Evolutionary conservation across 2,888 invertebrate species (phyloP).

Genomic region (Capitulum mitella): DNA sequence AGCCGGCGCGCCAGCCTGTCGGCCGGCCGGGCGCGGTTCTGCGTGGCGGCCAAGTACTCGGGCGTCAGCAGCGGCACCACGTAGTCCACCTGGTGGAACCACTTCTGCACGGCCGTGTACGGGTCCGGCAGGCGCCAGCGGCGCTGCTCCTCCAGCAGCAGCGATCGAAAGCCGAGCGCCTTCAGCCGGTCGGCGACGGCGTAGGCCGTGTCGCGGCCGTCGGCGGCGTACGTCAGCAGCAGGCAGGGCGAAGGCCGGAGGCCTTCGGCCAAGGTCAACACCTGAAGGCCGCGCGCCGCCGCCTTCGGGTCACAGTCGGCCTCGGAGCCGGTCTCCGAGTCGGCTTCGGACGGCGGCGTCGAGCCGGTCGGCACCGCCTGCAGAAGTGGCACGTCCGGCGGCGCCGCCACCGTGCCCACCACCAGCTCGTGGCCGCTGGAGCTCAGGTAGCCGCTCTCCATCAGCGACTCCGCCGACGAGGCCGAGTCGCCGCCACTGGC

Average conservation of each 20-base stretch:
- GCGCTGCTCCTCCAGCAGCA: slow-evolving; percentile 5
- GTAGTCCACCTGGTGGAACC: not conserved
- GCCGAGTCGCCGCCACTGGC: no score
- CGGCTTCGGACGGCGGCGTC: not conserved
- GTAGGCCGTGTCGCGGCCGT: not conserved
- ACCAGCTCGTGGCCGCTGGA: not conserved
- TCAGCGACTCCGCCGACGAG: no score
- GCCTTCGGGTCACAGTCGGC: not conserved
- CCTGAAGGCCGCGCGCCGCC: not conserved
- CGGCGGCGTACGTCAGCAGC: not conserved
- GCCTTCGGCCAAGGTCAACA: no score
- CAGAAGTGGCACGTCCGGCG: not conserved
- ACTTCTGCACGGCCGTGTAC: not conserved
- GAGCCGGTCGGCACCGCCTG: not conserved
- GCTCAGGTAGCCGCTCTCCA: not conserved
- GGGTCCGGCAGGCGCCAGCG: not conserved
- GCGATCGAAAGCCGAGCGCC: not conserved
- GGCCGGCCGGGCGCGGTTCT: not conserved
- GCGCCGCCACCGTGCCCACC: not conserved
- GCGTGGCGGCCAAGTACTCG: slow-evolving; percentile 3
- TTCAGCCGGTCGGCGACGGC: not conserved
- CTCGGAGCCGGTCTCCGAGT: not conserved
- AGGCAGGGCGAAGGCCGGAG: no score
- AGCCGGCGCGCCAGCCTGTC: not conserved
- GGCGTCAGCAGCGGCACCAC: not conserved